Base-by-base conservation (phyloP, 2,113 vertebrate genomes). In the Mustela nigripes region DNA sequence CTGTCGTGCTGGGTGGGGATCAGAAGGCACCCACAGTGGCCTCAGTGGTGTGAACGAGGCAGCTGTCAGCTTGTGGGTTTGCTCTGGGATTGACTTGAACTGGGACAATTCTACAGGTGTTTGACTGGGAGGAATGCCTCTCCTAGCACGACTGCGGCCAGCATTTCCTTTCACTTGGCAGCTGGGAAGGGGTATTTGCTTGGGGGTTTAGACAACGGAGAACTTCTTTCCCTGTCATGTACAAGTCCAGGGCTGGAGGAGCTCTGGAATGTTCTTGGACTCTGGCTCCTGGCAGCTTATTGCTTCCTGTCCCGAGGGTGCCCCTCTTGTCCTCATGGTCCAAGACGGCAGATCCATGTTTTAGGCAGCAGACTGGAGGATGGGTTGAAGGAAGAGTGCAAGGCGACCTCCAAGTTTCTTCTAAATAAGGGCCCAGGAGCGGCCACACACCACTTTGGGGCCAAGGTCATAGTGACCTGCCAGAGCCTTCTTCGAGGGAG, bases 141-240 rank as follows among this genome's bases (percentile, higher is more conserved):
- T 24, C 24, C 7, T 0, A 0, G 19, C 2, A 31, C 16, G 31
- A 56, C 62, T 4, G 1, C 24, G 65, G 33, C n/a, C 15, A 11
- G 71, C 7, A 2, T 84, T 79, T 78, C 71, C 56, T 19, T 26
- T 42, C 48, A 26, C 31, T 2, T 21, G 56, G 58, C 18, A 33
- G 36, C 36, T 60, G 26, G 69, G 39, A 60, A 60, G 60, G 39
- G 18, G 21, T 21, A 4, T 91, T 45, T 73, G 21, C 62, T 4
- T 10, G 24, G 10, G 31, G 11, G 14, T 11, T 60, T 82, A 60
- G 56, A 87, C 24, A 39, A 11, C 15, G 79, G 19, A 74, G 69
- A 65, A 4, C 28, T 74, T 73, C 22, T 36, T 50, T 67, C 14
- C n/a, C 6, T 39, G n/a, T 76, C 31, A 10, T 5, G 24, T 42